Evolutionary conservation across 2,113 vertebrate genomes (phyloP).

Genomic region (Anoura caudifer): DNA sequence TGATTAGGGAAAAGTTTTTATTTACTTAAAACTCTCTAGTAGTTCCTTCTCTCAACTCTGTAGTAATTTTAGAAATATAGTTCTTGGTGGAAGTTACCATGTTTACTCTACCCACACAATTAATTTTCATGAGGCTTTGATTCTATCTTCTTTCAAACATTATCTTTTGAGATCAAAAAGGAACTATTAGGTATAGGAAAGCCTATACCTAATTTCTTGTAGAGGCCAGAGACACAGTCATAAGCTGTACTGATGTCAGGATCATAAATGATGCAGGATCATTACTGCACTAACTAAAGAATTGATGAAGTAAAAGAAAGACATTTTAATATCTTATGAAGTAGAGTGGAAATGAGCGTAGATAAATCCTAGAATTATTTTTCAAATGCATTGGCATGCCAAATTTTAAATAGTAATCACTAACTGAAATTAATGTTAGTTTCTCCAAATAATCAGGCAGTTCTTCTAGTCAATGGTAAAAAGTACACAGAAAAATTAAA

Average conservation of each 20-base stretch:
- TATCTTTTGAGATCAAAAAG: conserved; percentile 18
- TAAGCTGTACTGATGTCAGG: not conserved
- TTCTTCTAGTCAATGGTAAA: not conserved
- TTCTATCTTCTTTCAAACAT: not conserved
- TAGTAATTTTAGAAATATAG: not conserved
- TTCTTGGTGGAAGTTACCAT: not conserved
- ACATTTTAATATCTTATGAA: not conserved
- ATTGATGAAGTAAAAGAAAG: not conserved
- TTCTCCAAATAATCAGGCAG: not conserved
- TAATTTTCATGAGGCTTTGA: not conserved
- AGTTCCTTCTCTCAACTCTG: not conserved
- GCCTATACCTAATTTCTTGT: not conserved
- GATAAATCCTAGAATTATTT: not conserved
- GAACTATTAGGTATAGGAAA: not conserved
- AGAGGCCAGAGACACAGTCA: not conserved
- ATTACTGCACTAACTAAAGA: not conserved
- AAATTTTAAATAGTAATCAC: conserved; percentile 19
- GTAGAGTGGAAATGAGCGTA: not conserved
- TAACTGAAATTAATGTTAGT: conserved; percentile 1
- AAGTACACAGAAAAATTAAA: conserved; percentile 22
- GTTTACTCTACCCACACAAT: not conserved
- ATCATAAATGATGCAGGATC: not conserved
- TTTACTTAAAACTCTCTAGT: conserved; percentile 12
- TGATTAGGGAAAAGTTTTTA: not conserved
- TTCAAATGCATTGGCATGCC: not conserved